A percentile compares a stretch with the other conserved stretches of the same genome.
These are phyloP conservation scores for Stictonetta naevosa DNA, from an alignment of 2,113 vertebrate species.

Conservation along the genomic window DNA sequence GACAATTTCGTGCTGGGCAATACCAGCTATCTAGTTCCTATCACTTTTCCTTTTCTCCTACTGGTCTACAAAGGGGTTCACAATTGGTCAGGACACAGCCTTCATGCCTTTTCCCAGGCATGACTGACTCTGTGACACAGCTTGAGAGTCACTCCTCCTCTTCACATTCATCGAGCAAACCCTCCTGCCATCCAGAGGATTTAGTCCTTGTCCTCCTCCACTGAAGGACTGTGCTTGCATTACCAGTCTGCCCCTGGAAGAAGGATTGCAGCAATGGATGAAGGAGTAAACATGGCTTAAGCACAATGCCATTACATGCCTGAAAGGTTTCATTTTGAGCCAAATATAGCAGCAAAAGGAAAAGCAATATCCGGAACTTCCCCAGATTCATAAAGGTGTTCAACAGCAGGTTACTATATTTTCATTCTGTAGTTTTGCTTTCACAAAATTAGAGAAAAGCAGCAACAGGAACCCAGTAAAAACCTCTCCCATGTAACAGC, in stretches of 20 bases:
- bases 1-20: not conserved
- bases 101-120: not conserved
- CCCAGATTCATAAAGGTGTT: not conserved
- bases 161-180: not conserved
- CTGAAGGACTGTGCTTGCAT: not conserved
- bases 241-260: not conserved
- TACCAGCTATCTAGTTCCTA: not conserved
- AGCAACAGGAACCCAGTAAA: conserved; percentile 5
- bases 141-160: not conserved
- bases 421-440: not conserved
- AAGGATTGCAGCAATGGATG: not conserved
- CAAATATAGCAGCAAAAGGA: not conserved
- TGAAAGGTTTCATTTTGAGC: not conserved
- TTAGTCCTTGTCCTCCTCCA: not conserved
- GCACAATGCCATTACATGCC: not conserved
- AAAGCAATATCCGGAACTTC: not conserved
- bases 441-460: not conserved
- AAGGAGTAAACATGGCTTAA: not conserved
- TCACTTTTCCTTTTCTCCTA: not conserved
- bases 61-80: not conserved
- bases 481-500: not conserved
- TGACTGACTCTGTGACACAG: not conserved
- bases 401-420: not conserved
- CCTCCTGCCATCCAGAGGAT: not conserved
- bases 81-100: not conserved